Base-by-base conservation (phyloP, 2,797 vertebrate species). In the Gorsachius magnificus region DNA sequence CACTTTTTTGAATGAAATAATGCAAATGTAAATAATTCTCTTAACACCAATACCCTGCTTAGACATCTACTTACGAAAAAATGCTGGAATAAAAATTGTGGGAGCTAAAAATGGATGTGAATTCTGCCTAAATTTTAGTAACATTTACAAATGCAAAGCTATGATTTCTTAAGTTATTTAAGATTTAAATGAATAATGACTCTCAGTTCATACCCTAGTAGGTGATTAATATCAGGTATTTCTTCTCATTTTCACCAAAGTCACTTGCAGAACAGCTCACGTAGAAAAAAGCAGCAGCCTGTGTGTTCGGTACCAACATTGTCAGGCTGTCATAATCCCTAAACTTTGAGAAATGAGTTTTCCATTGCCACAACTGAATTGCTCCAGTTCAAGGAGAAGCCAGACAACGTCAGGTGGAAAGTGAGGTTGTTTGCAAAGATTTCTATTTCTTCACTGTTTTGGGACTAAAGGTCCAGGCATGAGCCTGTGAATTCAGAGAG, bases 11-110 rank as follows among this genome's bases (percentile, higher is more conserved):
- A 83, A 87, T 26, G 3, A 93, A 80, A 66, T 64, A 68, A 94
- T 69, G 58, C 45, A 54, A 70, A 94, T 66, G 56, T 89, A 95
- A 96, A 92, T 75, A 84, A 83, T 90, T 83, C 77, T 87, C n/a
- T 83, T 78, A 88, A 83, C 41, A 83, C 56, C 12, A 54, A n/a
- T 58, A 86, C 31, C 66, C 70, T 85, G 64, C 82, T 95, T 90
- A 87, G 69, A 80, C 56, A 80, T n/a, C 35, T 87, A 64, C 57
- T 83, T 64, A 77, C 29, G 66, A 92, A 66, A 43, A 60, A 88
- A 85, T 84, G 71, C 81, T 96, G 94, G 70, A 94, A 96, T 93
- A 97, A 92, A 89, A 83, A 93, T 22, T 75, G 57, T 19, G 28
- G 18, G 72, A 79, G 43, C 61, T 86, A 43, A 89, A 95, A 95